Base-by-base conservation (phyloP, 2,113 vertebrate species). In the Callaeas wilsoni region DNA sequence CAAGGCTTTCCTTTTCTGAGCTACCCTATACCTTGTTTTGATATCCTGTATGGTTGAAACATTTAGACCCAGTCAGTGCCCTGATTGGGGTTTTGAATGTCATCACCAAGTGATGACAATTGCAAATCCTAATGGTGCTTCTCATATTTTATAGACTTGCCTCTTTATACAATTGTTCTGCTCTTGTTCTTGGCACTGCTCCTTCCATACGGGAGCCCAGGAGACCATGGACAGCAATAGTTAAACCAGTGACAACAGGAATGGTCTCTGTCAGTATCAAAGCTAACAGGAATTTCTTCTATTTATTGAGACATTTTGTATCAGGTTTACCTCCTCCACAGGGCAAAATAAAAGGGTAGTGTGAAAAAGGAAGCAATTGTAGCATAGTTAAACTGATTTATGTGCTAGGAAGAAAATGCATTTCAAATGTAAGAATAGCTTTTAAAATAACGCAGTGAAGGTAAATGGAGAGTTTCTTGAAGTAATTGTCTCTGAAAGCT, bases 261-360 rank as follows among this genome's bases (percentile, higher is more conserved):
- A 70, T 55, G 77, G 84, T 95, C 89, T 62, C 76, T 30, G 49
- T 69, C 73, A 76, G 80, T 35, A 41, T 52, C 60, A 90, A 81
- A 95, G 63, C 44, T 93, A 96, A 93, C 35, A 96, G 91, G 62
- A 76, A 76, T 87, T 93, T 93, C 39, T 93, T 92, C 49, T 55
- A 23, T 92, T 93, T 90, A 20, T 84, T 70, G n/a, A 94, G 68
- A 71, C n/a, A 67, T 70, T 90, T 92, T 93, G 32, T 80, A 52
- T 81, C 35, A 16, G 12, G 63, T 42, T 91, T 87, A 25, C 37
- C 37, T 83, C 9, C 37, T 42, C 10, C 74, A 77, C 39, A 4
- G 1, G 68, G 27, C 52, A 60, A 53, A 88, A 86, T 30, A 62
- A 77, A 82, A 62, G 13, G 9, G 23, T 39, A 21, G 20, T 52